Percentiles rank a stretch among this genome's conserved stretches.
These are phyloP conservation scores for Poeciliopsis infans DNA, from an alignment of 2,797 vertebrate genomes.

Conservation along the genomic window DNA sequence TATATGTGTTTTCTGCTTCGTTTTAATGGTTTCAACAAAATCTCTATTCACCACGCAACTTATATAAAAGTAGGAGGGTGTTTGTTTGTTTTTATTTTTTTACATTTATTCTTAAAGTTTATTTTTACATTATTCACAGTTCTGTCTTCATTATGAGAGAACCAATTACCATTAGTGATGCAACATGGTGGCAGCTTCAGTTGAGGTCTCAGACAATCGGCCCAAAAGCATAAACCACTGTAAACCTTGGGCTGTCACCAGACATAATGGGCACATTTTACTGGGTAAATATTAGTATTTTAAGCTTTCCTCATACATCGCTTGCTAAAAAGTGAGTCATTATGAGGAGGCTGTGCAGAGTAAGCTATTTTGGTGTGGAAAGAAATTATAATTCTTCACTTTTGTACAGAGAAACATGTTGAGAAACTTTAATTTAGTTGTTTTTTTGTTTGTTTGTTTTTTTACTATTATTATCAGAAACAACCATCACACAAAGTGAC, in stretches of 20 bases:
- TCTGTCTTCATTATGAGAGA: neutral
- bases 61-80: neutral
- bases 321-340: neutral
- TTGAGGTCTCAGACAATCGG: neutral
- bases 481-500: neutral
- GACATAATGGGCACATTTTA: neutral
- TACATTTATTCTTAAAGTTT: neutral
- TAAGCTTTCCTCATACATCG: neutral
- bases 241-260: neutral
- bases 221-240: neutral
- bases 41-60: neutral
- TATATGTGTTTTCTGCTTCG: neutral
- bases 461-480: neutral
- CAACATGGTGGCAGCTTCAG: neutral
- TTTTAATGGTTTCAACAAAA: neutral
- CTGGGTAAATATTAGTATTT: neutral
- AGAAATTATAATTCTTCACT: neutral
- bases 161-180: neutral
- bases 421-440: neutral
- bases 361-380: neutral
- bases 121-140: neutral
- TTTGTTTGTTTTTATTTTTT: neutral
- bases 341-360: neutral
- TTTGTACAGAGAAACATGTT: neutral
- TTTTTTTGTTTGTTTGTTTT: neutral